Conservation (phyloP, 2,113 vertebrate genomes). For the Verasper variegatus region DNA sequence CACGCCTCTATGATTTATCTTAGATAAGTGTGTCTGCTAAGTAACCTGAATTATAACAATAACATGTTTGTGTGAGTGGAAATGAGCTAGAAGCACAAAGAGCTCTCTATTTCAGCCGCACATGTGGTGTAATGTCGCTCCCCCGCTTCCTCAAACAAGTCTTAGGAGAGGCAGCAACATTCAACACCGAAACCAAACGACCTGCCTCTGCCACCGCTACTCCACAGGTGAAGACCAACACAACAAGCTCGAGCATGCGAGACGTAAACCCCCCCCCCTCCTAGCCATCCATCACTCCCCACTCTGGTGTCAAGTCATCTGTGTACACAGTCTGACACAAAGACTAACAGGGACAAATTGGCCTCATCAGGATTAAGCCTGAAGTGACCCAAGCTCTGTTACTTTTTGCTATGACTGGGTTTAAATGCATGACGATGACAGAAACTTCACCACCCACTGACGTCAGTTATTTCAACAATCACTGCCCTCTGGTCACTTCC, state of each 20-base stretch:
- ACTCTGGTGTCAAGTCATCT: slow-evolving; percentile 56
- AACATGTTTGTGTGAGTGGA: slow-evolving; percentile 65
- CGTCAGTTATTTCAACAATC: slow-evolving; percentile 57
- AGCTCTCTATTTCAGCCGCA: slow-evolving; percentile 61
- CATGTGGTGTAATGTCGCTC: slow-evolving; percentile 53
- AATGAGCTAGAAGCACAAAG: slow-evolving; percentile 64
- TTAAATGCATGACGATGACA: slow-evolving; percentile 4
- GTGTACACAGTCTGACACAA: slow-evolving; percentile 42
- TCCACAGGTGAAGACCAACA: slow-evolving; percentile 2
- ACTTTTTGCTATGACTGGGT: not conserved
- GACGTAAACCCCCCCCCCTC: not conserved
- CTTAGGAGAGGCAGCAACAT: slow-evolving; percentile 37
- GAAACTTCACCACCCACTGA: slow-evolving; percentile 37
- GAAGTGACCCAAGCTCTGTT: not conserved
- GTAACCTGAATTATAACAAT: slow-evolving; percentile 75
- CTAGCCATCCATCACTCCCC: slow-evolving; percentile 38
- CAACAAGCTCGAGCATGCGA: slow-evolving; percentile 10
- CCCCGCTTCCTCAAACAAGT: slow-evolving; percentile 48
- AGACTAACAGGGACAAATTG: slow-evolving; percentile 57
- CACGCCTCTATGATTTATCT: slow-evolving; percentile 63
- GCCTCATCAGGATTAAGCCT: slow-evolving; percentile 37
- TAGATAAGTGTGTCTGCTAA: slow-evolving; percentile 72
- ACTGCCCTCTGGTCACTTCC: slow-evolving; percentile 21
- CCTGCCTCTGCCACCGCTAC: slow-evolving; percentile 21
- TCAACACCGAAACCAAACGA: slow-evolving; percentile 39